Evolutionary conservation across 2,113 vertebrate genomes (phyloP), one percentile per base, ranked within the genome.

Genomic region (Tachycineta bicolor): DNA sequence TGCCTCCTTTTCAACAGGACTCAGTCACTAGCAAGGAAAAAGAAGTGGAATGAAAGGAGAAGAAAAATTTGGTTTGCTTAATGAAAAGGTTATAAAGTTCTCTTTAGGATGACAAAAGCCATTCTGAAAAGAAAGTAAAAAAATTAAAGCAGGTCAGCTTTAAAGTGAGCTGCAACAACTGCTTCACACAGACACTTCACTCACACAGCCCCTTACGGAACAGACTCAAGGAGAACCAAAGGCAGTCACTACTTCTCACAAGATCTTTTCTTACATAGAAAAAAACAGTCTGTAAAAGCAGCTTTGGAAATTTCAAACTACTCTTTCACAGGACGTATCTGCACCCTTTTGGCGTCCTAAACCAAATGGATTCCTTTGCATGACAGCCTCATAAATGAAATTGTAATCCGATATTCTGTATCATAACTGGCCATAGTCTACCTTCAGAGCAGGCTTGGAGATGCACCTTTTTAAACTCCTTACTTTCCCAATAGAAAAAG

Each of bases 121-220:
- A 53, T 76, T 49, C 44, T 69, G 43, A 73, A 88, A 92, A 83
- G 26, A 71, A 68, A 69, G 41, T 12, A 49, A 93, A 76, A 76
- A 83, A 64, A 43, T 21, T 14, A 33, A 22, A 87, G 41, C 34
- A 87, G n/a, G 49, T 71, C 81, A 84, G 4, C 33, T 87, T 83
- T 14, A 29, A 78, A 39, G 16, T 14, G 28, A 49, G 41, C 78
- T 80, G 78, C 34, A 75, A 26, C 17, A 14, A 12, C 9, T 10
- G 26, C 62, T 62, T 68, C 58, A 31, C 44, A 41, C 39, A 63
- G 39, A 55, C 14, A 24, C 33, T 33, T 14, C 25, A 7, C 10
- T 41, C 3, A 52, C 2, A 0, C 4, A 37, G 34, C 17, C 43
- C 2, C 0, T 12, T 20, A 33, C 3, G 31, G 39, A 59, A 71